Evolutionary conservation across 1,140 invertebrate species (phyloP).

Genomic region (Hyles euphorbiae): DNA sequence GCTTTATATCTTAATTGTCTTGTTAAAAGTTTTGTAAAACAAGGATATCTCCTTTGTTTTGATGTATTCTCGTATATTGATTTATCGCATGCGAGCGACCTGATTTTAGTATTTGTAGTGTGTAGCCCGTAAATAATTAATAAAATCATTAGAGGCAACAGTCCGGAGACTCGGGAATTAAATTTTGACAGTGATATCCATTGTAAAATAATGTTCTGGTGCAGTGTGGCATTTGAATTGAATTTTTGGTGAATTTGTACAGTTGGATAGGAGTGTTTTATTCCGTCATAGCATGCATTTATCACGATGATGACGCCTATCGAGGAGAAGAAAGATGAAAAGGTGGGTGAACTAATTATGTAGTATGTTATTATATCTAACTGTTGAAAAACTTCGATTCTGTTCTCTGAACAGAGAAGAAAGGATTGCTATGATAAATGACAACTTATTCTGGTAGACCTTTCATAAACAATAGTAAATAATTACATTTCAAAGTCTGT

Average conservation of each 20-base stretch:
- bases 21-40: constrained; percentile 4
- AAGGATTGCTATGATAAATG: no score
- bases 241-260: constrained; percentile 20
- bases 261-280: constrained; percentile 19
- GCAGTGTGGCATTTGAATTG: constrained; percentile 1
- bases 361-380: background rate
- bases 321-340: constrained; percentile 72
- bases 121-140: constrained; percentile 65
- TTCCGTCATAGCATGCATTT: constrained; percentile 59
- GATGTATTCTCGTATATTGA: constrained; percentile 67
- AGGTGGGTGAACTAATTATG: constrained; percentile 31
- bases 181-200: constrained; percentile 18
- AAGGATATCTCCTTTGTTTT: constrained; percentile 49
- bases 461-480: no score
- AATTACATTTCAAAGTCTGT: no score
- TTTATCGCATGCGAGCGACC: constrained; percentile 69
- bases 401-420: no score
- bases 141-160: constrained; percentile 34
- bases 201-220: background rate
- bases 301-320: constrained; percentile 69
- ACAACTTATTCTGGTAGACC: no score
- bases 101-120: constrained; percentile 60
- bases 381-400: constrained; percentile 4
- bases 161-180: constrained; percentile 21
- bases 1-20: background rate